Base-by-base conservation (phyloP, 2,113 vertebrate species). In the Cygnus buccinator region DNA sequence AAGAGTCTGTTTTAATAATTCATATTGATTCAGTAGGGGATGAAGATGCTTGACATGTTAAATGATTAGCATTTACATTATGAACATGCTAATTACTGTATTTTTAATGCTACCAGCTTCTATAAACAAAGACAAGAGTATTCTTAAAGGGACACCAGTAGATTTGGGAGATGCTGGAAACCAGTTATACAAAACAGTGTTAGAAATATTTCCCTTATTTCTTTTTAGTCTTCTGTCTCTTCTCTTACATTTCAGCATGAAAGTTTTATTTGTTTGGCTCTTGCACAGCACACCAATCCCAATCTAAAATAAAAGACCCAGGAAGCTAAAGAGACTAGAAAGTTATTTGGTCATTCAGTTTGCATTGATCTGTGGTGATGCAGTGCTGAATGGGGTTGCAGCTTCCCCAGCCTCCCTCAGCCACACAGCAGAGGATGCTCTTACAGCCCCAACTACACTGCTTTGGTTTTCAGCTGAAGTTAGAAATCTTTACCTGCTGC, bases 1-100 rank as follows among this genome's bases (percentile, higher is more conserved):
- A 95, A 96, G 65, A 96, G 77, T 72, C 35, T 35, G n/a, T 65
- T 88, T 97, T 96, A 97, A 96, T 97, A 97, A 97, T 97, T 97
- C 79, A 97, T 96, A 78, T 91, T 77, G 73, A 97, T 97, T 96
- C 82, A 92, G 44, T 68, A 94, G 78, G 66, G 74, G 58, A 93
- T 96, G 92, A 95, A 85, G 92, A 96, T 91, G 85, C 80, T 84
- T 81, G 88, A 96, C 94, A 94, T 94, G 71, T 90, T 91, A 77
- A 90, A 96, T 92, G 72, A 97, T 97, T 97, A 93, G 54, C 95
- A 93, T 96, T 87, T 94, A 92, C 88, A 83, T 90, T 76, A 94
- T 67, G 79, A 92, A 91, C 86, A 84, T 97, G 78, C 94, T 97
- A 92, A 97, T 95, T 96, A 77, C 95, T 85, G 55, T 90, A 94